Conservation (phyloP, 2,888 invertebrate genomes). For the Drosophila birchii region DNA sequence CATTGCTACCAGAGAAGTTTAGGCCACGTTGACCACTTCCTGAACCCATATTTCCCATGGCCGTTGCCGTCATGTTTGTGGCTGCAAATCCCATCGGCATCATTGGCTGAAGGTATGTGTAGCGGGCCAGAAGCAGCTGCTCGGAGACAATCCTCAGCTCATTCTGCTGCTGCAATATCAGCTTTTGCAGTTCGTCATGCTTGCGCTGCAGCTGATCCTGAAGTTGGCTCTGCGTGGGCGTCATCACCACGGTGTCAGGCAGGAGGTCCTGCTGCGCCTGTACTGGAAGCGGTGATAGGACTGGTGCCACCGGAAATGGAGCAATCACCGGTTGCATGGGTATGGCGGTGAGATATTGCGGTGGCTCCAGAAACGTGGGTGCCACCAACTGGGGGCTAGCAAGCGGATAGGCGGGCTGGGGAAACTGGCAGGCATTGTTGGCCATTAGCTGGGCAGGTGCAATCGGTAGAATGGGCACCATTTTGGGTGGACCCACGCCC, state of each 20-base stretch:
- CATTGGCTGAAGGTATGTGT: slow-evolving; percentile 87
- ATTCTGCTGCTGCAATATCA: slow-evolving; percentile 94
- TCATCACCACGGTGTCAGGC: slow-evolving; percentile 85
- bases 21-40: slow-evolving; percentile 58
- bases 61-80: slow-evolving; percentile 52
- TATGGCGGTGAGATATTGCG: slow-evolving; percentile 87
- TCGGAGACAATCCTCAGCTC: slow-evolving; percentile 94
- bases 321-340: slow-evolving; percentile 87
- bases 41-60: slow-evolving; percentile 48
- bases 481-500: slow-evolving; percentile 56
- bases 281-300: slow-evolving; percentile 81
- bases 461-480: slow-evolving; percentile 71
- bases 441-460: slow-evolving; percentile 68
- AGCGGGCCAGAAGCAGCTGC: slow-evolving; percentile 92
- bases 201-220: slow-evolving; percentile 92
- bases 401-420: slow-evolving; percentile 86
- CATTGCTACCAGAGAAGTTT: slow-evolving; percentile 64
- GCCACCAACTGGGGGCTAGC: slow-evolving; percentile 79
- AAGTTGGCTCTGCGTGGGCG: slow-evolving; percentile 86
- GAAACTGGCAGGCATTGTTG: slow-evolving; percentile 84
- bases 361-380: slow-evolving; percentile 85
- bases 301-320: slow-evolving; percentile 85
- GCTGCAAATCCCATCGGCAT: slow-evolving; percentile 74
- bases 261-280: slow-evolving; percentile 74
- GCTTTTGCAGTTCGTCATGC: slow-evolving; percentile 93